Base-by-base conservation (phyloP, 2,113 vertebrate genomes). In the Semicossyphus pulcher region DNA sequence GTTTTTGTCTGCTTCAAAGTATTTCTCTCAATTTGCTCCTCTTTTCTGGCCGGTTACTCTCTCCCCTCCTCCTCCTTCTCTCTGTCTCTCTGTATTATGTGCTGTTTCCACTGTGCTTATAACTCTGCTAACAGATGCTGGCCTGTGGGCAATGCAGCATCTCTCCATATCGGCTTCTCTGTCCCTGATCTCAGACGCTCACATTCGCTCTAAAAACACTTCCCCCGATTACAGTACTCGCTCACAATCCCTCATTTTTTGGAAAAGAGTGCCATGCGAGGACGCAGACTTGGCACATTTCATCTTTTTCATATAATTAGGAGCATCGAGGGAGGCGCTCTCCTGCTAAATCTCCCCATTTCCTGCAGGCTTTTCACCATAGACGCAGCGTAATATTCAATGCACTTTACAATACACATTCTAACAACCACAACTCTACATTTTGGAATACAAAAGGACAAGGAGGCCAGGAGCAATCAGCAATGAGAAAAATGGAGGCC, bases 111-210 rank as follows among this genome's bases (percentile, higher is more conserved):
- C 72, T 74, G 41, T 72, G 72, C 64, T 67, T 74, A 72, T 62
- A 71, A 73, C 81, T 60, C 75, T 36, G 70, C 58, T 68, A 79
- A 64, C 80, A 78, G 76, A 67, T 28, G 48, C 65, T 52, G 65
- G 72, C 76, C 78, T 75, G 39, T 81, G 80, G 85, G 80, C 85
- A 52, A 34, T 36, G 72, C 72, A 65, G 64, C 77, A 69, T 69
- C 75, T 20, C 72, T 44, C n/a, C 20, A 15, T 51, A 49, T 71
- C 25, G 39, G 8, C 70, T 18, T 72, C 72, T 66, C 67, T 37
- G 53, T 29, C 51, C 7, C 5, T 20, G 25, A 37, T 5, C 37
- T 73, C 76, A 48, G 57, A 66, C 32, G 1, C 8, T 36, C 67
- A 21, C 29, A 20, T 41, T 51, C 10, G 15, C 31, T 72, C 34